Evolutionary conservation across 2,797 vertebrate species (phyloP).

Genomic region (Amblyopsis hoosieri): DNA sequence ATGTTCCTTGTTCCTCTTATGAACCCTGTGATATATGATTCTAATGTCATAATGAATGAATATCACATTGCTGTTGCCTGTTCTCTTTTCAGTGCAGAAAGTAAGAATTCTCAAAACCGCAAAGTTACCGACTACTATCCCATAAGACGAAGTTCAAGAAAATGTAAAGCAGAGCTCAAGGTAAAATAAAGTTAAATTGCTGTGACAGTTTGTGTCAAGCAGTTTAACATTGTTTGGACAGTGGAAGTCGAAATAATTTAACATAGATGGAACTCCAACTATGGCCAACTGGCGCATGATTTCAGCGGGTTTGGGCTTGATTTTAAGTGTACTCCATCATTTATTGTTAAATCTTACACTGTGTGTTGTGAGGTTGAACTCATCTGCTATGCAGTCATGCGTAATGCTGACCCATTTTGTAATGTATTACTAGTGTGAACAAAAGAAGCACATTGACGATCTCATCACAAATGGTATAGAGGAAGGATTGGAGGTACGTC

Average conservation of each 20-base stretch:
- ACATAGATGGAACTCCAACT: not conserved
- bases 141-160: slow-evolving; percentile 91
- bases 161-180: slow-evolving; percentile 91
- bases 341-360: too few species aligned
- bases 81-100: slow-evolving; percentile 71
- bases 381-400: not conserved
- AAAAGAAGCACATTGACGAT: slow-evolving; percentile 88
- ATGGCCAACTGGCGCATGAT: not conserved
- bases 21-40: not conserved
- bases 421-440: slow-evolving; percentile 82
- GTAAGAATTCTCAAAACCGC: slow-evolving; percentile 82
- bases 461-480: slow-evolving; percentile 91
- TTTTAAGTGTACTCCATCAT: too few species aligned
- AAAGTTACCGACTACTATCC: slow-evolving; percentile 97
- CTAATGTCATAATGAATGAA: not conserved
- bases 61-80: not conserved
- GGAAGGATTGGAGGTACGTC: slow-evolving; percentile 92
- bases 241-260: too few species aligned
- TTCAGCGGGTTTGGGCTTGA: not conserved
- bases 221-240: too few species aligned
- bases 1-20: too few species aligned
- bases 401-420: slow-evolving; percentile 11
- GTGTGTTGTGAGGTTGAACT: not conserved
- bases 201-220: not conserved
- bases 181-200: slow-evolving; percentile 57